A percentile compares a stretch with the other conserved stretches of the same genome.
These are phyloP conservation scores for Catocala sponsa DNA, from an alignment of 2,888 invertebrate genomes.

Conservation along the genomic window DNA sequence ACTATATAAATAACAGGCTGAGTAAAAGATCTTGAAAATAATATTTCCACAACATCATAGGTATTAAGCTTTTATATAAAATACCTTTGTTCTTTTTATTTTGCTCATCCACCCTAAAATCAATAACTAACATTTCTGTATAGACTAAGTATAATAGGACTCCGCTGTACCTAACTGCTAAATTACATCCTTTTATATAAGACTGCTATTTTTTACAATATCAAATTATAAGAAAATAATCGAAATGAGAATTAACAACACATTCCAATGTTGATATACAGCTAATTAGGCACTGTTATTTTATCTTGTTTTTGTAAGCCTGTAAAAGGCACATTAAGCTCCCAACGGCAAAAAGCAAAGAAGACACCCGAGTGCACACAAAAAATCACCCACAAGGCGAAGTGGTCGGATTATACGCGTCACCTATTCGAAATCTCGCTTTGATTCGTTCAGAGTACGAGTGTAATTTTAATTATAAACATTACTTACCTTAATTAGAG, in stretches of 20 bases:
- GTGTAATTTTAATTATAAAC: conserved; percentile 87
- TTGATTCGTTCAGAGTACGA: conserved; percentile 73
- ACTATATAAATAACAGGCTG: too few relatives aligned
- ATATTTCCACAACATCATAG: too few relatives aligned
- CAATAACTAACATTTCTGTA: too few relatives aligned
- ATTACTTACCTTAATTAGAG: conserved; percentile 86
- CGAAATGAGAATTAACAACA: background rate
- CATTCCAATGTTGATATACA: background rate
- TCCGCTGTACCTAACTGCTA: too few relatives aligned
- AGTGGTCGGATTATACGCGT: conserved; percentile 76
- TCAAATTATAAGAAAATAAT: too few relatives aligned
- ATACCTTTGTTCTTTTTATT: too few relatives aligned
- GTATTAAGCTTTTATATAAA: too few relatives aligned
- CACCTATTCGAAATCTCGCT: conserved; percentile 72
- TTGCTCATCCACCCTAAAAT: too few relatives aligned
- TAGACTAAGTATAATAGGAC: too few relatives aligned
- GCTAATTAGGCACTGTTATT: conserved; percentile 14
- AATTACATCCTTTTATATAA: too few relatives aligned
- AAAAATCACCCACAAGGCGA: conserved; percentile 70
- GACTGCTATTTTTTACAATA: too few relatives aligned
- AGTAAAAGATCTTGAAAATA: too few relatives aligned
- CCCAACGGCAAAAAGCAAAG: conserved; percentile 53
- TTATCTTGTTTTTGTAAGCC: conserved; percentile 4
- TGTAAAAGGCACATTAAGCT: conserved; percentile 11
- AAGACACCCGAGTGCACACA: conserved; percentile 53